Percentiles rank a stretch among this genome's conserved stretches.
These are phyloP conservation scores for Silurus glanis DNA, from an alignment of 2,113 vertebrate species.

Conservation along the genomic window DNA sequence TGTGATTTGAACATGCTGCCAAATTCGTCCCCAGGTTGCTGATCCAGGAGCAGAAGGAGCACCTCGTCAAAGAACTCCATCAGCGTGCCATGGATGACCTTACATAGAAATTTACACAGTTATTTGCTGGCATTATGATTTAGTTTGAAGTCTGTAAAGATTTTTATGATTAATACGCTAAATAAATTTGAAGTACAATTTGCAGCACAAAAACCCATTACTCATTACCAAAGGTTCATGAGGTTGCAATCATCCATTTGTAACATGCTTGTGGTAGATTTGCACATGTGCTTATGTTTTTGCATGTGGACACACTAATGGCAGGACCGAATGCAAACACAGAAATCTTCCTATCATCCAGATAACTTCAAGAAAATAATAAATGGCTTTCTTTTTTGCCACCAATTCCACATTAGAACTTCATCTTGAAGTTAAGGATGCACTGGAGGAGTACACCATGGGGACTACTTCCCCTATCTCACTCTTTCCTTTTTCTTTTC, in stretches of 20 bases:
- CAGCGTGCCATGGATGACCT: neutral
- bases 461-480: conserved; percentile 26
- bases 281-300: neutral
- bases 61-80: no score
- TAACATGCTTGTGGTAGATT: neutral
- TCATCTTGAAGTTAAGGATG: conserved; percentile 30
- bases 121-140: neutral
- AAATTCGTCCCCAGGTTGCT: no score
- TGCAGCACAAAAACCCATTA: neutral
- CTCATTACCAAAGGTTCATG: neutral
- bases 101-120: neutral
- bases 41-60: no score
- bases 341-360: neutral
- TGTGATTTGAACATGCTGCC: no score
- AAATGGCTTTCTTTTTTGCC: neutral
- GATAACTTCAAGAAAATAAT: neutral
- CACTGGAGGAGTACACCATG: conserved; percentile 28
- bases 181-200: neutral
- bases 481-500: conserved; percentile 32
- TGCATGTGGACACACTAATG: neutral
- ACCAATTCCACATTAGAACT: neutral
- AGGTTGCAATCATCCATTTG: neutral
- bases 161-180: neutral
- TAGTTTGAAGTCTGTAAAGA: neutral
- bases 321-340: neutral